Evolutionary conservation across 2,797 vertebrate genomes (phyloP).

Genomic region (Rhadinocentrus ornatus): DNA sequence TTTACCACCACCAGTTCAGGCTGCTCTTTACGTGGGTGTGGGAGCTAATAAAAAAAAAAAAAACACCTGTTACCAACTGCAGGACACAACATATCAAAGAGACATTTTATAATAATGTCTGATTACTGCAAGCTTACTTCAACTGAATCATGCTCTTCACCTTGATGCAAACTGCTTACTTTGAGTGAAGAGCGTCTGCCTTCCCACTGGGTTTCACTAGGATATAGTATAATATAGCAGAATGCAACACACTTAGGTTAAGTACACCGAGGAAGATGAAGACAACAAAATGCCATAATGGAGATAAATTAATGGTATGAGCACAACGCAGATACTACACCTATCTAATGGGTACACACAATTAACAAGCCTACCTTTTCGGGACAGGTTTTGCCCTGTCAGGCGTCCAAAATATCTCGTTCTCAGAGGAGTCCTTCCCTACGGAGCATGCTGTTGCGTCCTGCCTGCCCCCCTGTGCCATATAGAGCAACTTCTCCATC

Average conservation of each 20-base stretch:
- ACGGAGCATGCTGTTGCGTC: conserved; percentile 44
- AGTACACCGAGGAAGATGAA: conserved; percentile 5
- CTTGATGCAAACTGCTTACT: conserved; percentile 35
- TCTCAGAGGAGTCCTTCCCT: conserved; percentile 37
- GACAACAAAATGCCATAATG: neutral
- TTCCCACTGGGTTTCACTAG: conserved; percentile 68
- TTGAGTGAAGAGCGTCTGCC: conserved; percentile 53
- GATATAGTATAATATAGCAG: neutral
- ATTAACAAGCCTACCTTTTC: conserved; percentile 61
- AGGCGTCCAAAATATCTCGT: conserved; percentile 22
- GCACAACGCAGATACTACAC: neutral
- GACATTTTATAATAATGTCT: neutral
- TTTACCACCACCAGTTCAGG: conserved; percentile 71
- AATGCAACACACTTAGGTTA: conserved; percentile 24
- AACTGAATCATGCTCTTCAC: conserved; percentile 29
- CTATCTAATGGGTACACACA: neutral
- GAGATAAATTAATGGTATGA: neutral
- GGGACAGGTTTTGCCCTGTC: conserved; percentile 46
- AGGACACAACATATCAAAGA: neutral
- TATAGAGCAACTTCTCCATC: conserved; percentile 79
- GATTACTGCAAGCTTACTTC: conserved; percentile 49
- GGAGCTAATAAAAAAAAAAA: conserved; percentile 40
- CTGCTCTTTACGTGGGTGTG: conserved; percentile 51
- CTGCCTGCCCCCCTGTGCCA: conserved; percentile 68
- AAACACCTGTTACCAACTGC: neutral